phyloP scores from a whole-genome alignment of 2,888 invertebrate genomes.

The Minunthozetes semirufus region DNA sequence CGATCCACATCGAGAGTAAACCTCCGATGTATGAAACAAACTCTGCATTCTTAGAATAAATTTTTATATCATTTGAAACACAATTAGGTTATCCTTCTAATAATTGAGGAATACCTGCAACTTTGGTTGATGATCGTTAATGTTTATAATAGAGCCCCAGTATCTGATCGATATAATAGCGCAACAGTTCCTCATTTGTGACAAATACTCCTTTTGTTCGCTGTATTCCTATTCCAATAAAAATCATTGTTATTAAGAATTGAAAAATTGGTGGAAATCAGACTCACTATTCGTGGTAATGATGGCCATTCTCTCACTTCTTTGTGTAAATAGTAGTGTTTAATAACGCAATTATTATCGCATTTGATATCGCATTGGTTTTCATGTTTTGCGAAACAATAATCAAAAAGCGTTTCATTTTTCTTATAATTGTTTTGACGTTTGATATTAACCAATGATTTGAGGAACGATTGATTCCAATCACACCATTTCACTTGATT shows the following conservation, averaged over 20 bases:
- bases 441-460: no score
- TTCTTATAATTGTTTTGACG: not conserved
- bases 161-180: slow-evolving; percentile 35
- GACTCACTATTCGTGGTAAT: not conserved
- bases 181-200: slow-evolving; percentile 17
- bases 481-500: slow-evolving; percentile 30
- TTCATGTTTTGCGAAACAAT: slow-evolving; percentile 29
- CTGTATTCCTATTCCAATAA: slow-evolving; percentile 19
- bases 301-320: not conserved
- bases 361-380: slow-evolving; percentile 6
- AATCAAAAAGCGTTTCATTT: slow-evolving; percentile 3
- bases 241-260: not conserved
- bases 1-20: slow-evolving; percentile 35
- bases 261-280: not conserved
- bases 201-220: slow-evolving; percentile 1
- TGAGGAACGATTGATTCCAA: not conserved
- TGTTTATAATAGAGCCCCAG: slow-evolving; percentile 32
- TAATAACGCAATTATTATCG: slow-evolving; percentile 25
- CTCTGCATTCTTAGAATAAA: slow-evolving; percentile 22
- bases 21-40: slow-evolving; percentile 34
- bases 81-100: not conserved
- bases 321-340: not conserved
- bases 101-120: slow-evolving; percentile 27
- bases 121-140: slow-evolving; percentile 32
- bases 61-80: not conserved